Conservation (phyloP, 2,797 vertebrate species). For the Centroberyx gerrardi region DNA sequence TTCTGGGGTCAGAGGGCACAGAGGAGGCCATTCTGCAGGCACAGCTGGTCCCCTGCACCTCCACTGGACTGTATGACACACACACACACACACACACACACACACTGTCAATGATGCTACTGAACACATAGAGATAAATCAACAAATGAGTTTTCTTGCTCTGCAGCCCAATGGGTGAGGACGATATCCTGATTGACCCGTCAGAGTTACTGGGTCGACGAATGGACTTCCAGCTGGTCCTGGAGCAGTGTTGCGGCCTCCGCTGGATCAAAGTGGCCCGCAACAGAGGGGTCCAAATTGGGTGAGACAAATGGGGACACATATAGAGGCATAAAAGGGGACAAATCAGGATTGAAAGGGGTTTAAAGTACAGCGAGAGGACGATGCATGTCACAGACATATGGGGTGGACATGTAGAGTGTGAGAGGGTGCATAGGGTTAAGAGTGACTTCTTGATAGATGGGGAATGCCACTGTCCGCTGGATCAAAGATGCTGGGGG, state of each 20-base stretch:
- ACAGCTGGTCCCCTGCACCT: conserved; percentile 86
- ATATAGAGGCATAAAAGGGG: not conserved
- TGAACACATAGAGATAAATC: not conserved
- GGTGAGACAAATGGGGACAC: conserved; percentile 70
- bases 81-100: conserved; percentile 17
- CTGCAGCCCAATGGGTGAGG: conserved; percentile 85
- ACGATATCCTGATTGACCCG: conserved; percentile 90
- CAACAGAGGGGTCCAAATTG: conserved; percentile 89
- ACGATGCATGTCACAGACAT: not conserved
- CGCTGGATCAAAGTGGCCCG: conserved; percentile 89
- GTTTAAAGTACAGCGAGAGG: not conserved
- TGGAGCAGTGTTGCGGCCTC: conserved; percentile 88
- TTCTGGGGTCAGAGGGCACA: conserved; percentile 89
- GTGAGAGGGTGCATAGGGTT: too few relatives aligned
- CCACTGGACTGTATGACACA: conserved; percentile 85
- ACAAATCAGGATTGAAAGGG: not conserved
- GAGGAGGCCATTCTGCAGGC: conserved; percentile 89
- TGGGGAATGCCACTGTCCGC: too few relatives aligned
- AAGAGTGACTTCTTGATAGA: too few relatives aligned
- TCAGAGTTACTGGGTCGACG: conserved; percentile 88
- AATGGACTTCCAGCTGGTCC: conserved; percentile 89
- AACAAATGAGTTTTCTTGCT: not conserved
- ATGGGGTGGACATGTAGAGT: too few relatives aligned
- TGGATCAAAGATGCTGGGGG: too few relatives aligned
- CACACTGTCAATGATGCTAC: not conserved